Evolutionary conservation across 2,113 vertebrate genomes (phyloP), one percentile per base, ranked within the genome.

Genomic region (Poeciliopsis retropinna): DNA sequence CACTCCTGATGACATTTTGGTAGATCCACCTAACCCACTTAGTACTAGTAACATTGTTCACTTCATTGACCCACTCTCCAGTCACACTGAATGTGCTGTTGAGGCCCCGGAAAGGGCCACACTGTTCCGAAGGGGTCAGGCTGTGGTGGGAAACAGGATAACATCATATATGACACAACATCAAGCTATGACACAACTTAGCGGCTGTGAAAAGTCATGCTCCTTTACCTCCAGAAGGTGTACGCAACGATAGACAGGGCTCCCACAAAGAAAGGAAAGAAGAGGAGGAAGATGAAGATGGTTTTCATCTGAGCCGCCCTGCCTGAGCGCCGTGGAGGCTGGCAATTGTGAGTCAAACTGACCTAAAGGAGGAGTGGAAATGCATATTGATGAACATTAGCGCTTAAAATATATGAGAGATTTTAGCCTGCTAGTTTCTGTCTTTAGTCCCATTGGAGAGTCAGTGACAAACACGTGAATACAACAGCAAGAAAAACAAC

Each of bases 301-400:
- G 97, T 99, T 78, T 94, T 95, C 96, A 98, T 98, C 68, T 98
- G 97, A 13, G 97, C 95, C 7, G 97, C 97, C 12, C 95, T 93
- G 93, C 96, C 97, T 6, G 93, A 94, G 57, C 95, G 94, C 80
- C 90, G 85, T 0, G 98, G 97, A 10, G 97, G 97, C 71, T 97
- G 97, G 82, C 97, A 99, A 84, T 98, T 99, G 94, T 91, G 95
- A 75, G 87, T 95, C 74, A 99, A 89, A 64, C 97, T 99, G 86
- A 97, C 84, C 98, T 99, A 76, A 22, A 27, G 47, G 27, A 29
- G 25, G 47, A 1, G 4, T 1, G 44, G 44, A 47, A 5, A 6
- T 0, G 25, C 47, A 54, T 54, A 54, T 25, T 9, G 22, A 54
- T 54, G 7, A 54, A 54, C 17, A 54, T 22, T 54, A 54, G 15